Evolutionary conservation across 2,113 vertebrate genomes (phyloP), one percentile per base, ranked within the genome.

Genomic region (Agapornis roseicollis): DNA sequence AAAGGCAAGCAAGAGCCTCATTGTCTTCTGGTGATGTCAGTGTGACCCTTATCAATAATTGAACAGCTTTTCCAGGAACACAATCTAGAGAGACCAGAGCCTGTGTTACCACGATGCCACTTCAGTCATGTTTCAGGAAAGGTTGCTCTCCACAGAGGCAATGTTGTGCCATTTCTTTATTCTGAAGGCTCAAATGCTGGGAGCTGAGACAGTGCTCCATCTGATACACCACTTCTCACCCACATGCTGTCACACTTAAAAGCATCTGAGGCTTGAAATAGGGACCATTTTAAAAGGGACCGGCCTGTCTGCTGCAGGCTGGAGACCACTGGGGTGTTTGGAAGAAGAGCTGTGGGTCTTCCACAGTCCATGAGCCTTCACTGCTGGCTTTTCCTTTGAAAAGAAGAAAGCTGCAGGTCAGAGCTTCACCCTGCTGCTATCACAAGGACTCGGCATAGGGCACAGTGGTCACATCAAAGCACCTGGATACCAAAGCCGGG

Each of bases 21-120:
- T 79, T 80, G 68, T 94, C 94, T 97, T 92, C 93, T 77, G 66
- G 41, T 78, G 95, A 94, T 91, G 96, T 96, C 91, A 87, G 87
- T 66, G 95, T n/a, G 64, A 76, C 87, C 92, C 93, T 97, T 96
- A 94, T 98, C 63, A 96, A 97, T 97, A 98, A 97, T 89, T 91
- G 96, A 97, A 53, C 63, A 44, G 97, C 95, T 97, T 97, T 98
- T 98, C 98, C 98, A 97, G 96, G 98, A 98, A 96, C 96, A 92
- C 93, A 96, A 89, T 96, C 92, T 88, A 94, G 78, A 95, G 93
- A 80, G 89, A 37, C 22, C 96, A 87, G 91, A 12, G 74, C 64
- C 90, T 96, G 80, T 72, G 81, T 72, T 85, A 88, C 81, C 61
- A 76, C 8, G 17, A 83, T 8, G 19, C 80, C 1, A 49, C 37